Base-by-base conservation (phyloP, 2,888 invertebrate species). In the Amphipyra tragopoginis region DNA sequence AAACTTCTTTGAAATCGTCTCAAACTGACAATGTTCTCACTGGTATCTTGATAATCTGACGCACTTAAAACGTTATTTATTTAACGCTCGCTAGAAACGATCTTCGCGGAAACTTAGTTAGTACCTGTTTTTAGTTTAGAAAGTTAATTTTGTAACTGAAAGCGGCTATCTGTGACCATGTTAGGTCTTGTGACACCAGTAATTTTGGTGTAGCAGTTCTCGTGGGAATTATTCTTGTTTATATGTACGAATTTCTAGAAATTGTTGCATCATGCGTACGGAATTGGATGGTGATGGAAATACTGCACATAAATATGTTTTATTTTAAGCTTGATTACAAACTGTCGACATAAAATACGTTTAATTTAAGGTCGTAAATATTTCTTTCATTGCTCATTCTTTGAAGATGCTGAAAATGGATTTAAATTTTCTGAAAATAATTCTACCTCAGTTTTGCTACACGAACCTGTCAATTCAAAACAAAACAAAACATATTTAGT, bases 1-100 rank as follows among this genome's bases (percentile, higher is more conserved):
- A 82, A 84, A 87, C 70, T 89, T 87, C 86, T 80, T 65, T 72
- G 85, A 86, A 88, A 81, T 73, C 56, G 40, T 70, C 72, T 54
- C 62, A 66, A 75, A 83, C 63, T 77, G 62, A 77, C 87, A 84
- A 83, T 81, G 85, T 86, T 79, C 69, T 65, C 74, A 75, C 56
- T 50, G 54, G 48, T 40, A 65, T 69, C 57, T 73, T 71, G 75
- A 78, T 78, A 69, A 80, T 77, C 82, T 65, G 66, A 65, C 59
- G 73, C 66, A 71, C 65, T 76, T 74, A 66, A 71, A 73, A 75
- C 47, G 72, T 78, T 75, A 80, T 81, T 79, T 76, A 81, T 76
- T 65, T 61, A 52, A 64, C 42, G 65, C 49, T 72, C 43, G 48
- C 67, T 52, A 67, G 79, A 67, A 68, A 64, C 40, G 54, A 47